These are phyloP conservation scores for Hemiscyllium ocellatum DNA, from an alignment of 2,113 vertebrate species.

Conservation along the genomic window DNA sequence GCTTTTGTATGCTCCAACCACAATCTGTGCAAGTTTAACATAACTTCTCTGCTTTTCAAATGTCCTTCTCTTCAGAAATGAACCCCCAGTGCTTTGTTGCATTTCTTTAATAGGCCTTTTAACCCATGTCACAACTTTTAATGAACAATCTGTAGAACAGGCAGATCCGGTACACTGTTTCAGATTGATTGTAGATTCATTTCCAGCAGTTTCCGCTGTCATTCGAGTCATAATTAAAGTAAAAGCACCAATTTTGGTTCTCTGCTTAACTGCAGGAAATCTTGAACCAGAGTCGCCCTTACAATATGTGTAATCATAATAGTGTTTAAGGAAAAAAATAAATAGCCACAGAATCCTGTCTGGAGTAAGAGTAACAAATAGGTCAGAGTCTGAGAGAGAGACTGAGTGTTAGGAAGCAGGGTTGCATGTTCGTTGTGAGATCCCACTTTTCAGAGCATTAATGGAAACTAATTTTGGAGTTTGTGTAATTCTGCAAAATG, in stretches of 20 bases:
- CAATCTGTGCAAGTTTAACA: neutral
- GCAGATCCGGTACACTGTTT: neutral
- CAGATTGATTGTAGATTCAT: neutral
- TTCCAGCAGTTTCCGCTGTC: neutral
- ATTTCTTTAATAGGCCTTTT: neutral
- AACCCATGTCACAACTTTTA: neutral
- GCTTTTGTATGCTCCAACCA: neutral
- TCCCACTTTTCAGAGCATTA: neutral
- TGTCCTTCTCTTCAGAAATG: neutral
- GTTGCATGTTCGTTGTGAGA: neutral
- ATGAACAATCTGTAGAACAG: neutral
- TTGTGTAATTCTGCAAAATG: neutral
- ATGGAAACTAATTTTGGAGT: neutral
- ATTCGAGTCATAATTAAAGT: neutral
- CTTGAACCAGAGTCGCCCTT: neutral
- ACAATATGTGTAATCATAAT: conserved; percentile 13
- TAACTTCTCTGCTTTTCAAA: neutral
- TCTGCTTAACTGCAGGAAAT: neutral
- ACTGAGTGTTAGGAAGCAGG: neutral
- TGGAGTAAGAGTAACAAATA: neutral
- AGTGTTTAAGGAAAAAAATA: neutral
- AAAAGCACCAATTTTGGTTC: neutral
- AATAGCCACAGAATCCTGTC: neutral
- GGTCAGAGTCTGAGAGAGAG: neutral
- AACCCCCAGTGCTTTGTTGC: neutral